phyloP scores from a whole-genome alignment of 2,888 invertebrate species.

The Leptogaster cylindrica region DNA sequence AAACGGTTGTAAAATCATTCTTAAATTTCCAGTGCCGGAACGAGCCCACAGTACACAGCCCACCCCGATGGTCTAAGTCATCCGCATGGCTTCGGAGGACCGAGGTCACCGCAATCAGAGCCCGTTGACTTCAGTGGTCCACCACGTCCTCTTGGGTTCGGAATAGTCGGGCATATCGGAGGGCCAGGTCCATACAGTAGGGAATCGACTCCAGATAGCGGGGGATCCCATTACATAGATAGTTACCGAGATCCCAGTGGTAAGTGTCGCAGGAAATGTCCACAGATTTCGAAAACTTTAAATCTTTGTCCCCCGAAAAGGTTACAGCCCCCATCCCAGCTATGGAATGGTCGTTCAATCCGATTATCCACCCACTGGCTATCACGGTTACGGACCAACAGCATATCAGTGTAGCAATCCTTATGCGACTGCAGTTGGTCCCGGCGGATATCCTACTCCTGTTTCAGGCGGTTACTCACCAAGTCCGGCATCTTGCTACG shows the following conservation, averaged over 20 bases:
- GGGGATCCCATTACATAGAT: constrained; percentile 87
- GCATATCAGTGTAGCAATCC: constrained; percentile 66
- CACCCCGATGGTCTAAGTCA: constrained; percentile 62
- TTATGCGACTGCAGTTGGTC: constrained; percentile 62
- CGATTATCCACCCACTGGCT: constrained; percentile 79
- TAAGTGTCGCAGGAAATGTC: constrained; percentile 63
- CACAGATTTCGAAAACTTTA: no score
- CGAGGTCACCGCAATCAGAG: constrained; percentile 72
- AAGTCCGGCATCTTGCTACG: constrained; percentile 74
- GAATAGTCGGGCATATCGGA: constrained; percentile 65
- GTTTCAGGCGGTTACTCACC: constrained; percentile 76
- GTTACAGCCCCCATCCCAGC: constrained; percentile 86
- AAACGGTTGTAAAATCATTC: constrained; percentile 43
- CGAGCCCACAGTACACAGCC: constrained; percentile 68
- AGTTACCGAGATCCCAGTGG: constrained; percentile 86
- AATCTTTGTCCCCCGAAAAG: no score
- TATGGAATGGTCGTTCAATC: constrained; percentile 81
- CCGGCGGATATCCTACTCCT: constrained; percentile 71
- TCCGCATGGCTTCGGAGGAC: constrained; percentile 66
- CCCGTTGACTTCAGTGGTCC: constrained; percentile 76
- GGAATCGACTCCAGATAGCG: constrained; percentile 88
- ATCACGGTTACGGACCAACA: constrained; percentile 73
- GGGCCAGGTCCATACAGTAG: constrained; percentile 76
- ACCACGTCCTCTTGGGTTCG: constrained; percentile 69
- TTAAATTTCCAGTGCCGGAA: constrained; percentile 61